Evolutionary conservation across 1,140 invertebrate species (phyloP).

Genomic region (Drosophila navojoa): DNA sequence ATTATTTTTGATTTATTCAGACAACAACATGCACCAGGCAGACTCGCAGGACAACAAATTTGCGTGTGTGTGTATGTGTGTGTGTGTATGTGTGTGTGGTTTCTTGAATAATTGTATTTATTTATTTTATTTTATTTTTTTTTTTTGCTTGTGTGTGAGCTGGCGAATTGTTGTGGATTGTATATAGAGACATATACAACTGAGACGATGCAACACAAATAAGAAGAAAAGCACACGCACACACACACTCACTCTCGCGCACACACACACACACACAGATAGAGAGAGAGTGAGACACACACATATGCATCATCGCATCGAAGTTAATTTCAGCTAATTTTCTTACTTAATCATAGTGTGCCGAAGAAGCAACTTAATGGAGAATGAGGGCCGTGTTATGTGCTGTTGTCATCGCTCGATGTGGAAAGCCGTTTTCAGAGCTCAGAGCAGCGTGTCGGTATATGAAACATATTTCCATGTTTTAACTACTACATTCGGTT

Average conservation of each 20-base stretch:
- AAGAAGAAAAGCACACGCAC: not conserved
- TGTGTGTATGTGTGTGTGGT: no score
- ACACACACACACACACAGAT: not conserved
- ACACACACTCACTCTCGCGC: not conserved
- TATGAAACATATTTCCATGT: not conserved
- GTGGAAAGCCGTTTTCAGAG: not conserved
- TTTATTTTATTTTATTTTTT: not conserved
- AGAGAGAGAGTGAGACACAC: not conserved
- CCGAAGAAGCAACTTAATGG: slow-evolving; percentile 1
- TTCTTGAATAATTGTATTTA: no score
- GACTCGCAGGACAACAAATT: not conserved
- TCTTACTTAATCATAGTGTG: not conserved
- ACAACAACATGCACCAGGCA: slow-evolving; percentile 4
- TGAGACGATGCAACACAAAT: slow-evolving; percentile 2
- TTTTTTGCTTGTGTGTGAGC: not conserved
- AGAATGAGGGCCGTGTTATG: slow-evolving; percentile 3
- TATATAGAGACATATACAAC: not conserved
- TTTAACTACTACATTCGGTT: no score
- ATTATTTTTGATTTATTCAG: not conserved
- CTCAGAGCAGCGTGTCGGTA: slow-evolving; percentile 4
- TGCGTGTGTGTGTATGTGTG: no score
- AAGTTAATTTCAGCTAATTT: slow-evolving; percentile 1
- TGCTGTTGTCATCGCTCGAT: not conserved
- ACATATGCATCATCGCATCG: slow-evolving; percentile 1
- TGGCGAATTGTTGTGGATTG: not conserved